Evolutionary conservation across 2,888 invertebrate species (phyloP).

Genomic region (Agrotis clavis): DNA sequence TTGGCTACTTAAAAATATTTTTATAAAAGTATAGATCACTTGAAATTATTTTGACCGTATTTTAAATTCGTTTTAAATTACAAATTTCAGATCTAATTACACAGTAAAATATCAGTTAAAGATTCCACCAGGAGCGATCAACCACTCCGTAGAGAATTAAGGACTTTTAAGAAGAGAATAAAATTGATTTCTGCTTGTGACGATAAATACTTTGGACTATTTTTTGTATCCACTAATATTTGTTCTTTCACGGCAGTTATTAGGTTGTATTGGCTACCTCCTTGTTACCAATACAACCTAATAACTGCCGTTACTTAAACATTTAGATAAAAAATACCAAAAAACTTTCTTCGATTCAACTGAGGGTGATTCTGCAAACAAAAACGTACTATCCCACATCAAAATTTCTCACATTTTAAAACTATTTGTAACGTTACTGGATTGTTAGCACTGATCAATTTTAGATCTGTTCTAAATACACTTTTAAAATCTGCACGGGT

Average conservation of each 20-base stretch:
- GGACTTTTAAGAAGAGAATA: background rate
- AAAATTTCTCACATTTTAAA: background rate
- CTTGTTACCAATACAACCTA: too few relatives aligned
- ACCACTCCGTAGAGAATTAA: background rate
- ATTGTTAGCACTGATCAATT: background rate
- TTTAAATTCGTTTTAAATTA: constrained; percentile 15
- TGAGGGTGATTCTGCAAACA: background rate
- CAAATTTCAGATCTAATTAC: background rate
- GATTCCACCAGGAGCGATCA: background rate
- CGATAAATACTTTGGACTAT: background rate
- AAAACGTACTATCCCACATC: constrained; percentile 3
- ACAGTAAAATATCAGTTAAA: background rate
- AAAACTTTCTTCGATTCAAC: background rate
- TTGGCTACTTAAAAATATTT: constrained; percentile 39
- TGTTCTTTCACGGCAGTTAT: too few relatives aligned
- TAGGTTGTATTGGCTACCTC: too few relatives aligned
- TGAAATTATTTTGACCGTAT: constrained; percentile 6
- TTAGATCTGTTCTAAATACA: background rate
- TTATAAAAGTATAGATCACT: constrained; percentile 18
- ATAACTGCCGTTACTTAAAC: too few relatives aligned
- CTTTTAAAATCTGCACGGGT: too few relatives aligned
- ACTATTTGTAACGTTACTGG: background rate
- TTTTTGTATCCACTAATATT: too few relatives aligned
- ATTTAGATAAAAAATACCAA: background rate
- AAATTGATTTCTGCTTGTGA: background rate